Evolutionary conservation across 2,113 vertebrate species (phyloP).

Genomic region (Anseranas semipalmata): DNA sequence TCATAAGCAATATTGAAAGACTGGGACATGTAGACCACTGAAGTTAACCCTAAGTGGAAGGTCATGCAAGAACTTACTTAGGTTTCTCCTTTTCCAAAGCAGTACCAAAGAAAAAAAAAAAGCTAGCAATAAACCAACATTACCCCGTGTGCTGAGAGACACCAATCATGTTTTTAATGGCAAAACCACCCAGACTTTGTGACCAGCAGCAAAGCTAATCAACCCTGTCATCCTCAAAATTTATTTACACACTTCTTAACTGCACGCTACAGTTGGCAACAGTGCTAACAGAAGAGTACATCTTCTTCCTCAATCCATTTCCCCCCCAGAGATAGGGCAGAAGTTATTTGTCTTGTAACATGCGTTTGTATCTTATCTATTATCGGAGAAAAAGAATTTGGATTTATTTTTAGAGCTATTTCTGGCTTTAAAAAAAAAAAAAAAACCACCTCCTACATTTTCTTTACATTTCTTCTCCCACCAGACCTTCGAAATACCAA

Average conservation of each 20-base stretch:
- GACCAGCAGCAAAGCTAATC: not conserved
- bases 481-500: not conserved
- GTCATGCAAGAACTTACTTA: not conserved
- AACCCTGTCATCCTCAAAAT: not conserved
- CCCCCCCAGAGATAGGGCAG: not conserved
- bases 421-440: not conserved
- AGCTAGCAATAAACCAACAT: not conserved
- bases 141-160: not conserved
- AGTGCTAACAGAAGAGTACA: not conserved
- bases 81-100: not conserved
- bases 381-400: not conserved
- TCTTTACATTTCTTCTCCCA: conserved; percentile 48
- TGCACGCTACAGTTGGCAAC: not conserved
- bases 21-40: not conserved
- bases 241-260: not conserved
- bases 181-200: not conserved
- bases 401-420: conserved; percentile 7
- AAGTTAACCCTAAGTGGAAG: not conserved
- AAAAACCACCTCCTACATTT: conserved; percentile 31
- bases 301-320: not conserved
- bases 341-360: not conserved
- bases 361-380: not conserved
- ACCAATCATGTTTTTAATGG: not conserved
- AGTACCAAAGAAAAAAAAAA: not conserved
- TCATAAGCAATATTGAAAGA: not conserved